Conservation (phyloP, 2,113 vertebrate genomes). For the Rousettus leschenaultii region DNA sequence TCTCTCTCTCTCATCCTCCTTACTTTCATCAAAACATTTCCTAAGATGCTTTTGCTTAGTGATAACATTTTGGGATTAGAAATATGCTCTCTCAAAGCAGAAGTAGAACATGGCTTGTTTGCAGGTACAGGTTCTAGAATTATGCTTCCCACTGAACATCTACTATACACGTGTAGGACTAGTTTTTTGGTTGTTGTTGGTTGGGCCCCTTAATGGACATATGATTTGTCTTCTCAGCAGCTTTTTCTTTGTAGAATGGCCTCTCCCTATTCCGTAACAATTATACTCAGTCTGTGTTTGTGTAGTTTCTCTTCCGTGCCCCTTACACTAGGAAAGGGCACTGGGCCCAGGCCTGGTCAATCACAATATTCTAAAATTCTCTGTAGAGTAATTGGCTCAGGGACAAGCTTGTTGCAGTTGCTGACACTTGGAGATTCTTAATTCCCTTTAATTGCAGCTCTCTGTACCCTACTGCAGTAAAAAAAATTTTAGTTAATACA, state of each 20-base stretch:
- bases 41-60: neutral
- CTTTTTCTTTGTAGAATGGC: neutral
- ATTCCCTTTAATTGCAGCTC: constrained; percentile 5
- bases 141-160: neutral
- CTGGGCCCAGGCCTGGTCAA: neutral
- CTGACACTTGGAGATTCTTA: neutral
- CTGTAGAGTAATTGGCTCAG: neutral
- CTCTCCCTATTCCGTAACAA: neutral
- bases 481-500: constrained; percentile 35
- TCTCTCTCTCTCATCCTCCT: neutral
- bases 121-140: neutral
- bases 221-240: neutral
- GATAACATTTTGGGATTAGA: neutral
- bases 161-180: neutral
- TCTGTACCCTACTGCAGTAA: neutral
- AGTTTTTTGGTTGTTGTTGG: neutral
- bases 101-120: neutral
- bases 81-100: neutral
- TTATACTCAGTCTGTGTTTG: neutral
- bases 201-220: neutral
- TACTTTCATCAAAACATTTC: neutral
- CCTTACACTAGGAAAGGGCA: neutral
- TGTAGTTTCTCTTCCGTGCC: neutral
- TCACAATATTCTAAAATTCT: neutral
- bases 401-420: neutral